A percentile compares a stretch with the other conserved stretches of the same genome.
phyloP scores from a whole-genome alignment of 2,113 vertebrate species.

The Corvus hawaiiensis region DNA sequence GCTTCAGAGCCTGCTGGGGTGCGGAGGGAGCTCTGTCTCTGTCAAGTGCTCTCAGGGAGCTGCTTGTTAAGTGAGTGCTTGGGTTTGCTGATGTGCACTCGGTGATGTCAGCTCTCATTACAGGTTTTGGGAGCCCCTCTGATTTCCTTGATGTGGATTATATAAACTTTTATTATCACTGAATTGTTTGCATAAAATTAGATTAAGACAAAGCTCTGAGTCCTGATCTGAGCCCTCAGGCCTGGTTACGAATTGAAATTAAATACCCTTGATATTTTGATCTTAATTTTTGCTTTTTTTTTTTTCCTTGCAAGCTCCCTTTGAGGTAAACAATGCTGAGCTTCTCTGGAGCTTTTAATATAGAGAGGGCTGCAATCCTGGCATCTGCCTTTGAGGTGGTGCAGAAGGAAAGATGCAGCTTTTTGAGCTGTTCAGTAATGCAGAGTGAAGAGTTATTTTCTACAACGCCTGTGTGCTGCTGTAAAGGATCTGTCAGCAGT shows the following conservation, averaged over 20 bases:
- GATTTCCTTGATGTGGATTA: neutral
- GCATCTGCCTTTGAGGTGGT: neutral
- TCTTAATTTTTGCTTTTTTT: neutral
- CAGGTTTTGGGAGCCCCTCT: neutral
- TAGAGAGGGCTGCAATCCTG: neutral
- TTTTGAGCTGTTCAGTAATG: neutral
- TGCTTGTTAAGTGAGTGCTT: neutral
- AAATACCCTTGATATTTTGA: neutral
- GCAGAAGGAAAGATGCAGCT: neutral
- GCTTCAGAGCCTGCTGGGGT: neutral
- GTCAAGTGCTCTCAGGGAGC: neutral
- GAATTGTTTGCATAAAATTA: conserved; percentile 15
- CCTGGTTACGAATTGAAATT: neutral
- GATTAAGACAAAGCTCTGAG: neutral
- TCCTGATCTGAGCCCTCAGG: neutral
- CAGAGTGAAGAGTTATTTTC: neutral
- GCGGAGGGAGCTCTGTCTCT: neutral
- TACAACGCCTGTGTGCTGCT: neutral
- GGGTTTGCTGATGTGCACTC: neutral
- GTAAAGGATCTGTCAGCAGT: neutral
- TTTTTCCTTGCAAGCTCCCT: neutral
- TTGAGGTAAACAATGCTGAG: neutral
- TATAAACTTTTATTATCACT: neutral
- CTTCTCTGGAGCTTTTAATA: neutral
- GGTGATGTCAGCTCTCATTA: neutral